These are phyloP conservation scores for Neuroterus valhalla DNA, from an alignment of 1,140 invertebrate species.

Conservation along the genomic window DNA sequence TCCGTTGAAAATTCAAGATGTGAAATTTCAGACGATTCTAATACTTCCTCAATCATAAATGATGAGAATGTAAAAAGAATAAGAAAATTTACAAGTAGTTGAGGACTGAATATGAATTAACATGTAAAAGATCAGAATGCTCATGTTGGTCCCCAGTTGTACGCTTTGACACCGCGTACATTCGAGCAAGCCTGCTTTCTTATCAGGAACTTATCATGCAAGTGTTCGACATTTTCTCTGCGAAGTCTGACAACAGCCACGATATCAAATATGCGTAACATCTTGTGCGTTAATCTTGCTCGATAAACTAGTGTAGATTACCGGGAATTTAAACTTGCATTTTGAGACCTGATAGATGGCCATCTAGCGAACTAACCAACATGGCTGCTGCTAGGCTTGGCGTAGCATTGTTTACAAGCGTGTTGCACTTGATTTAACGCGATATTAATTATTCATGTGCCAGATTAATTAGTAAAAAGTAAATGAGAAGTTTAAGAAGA, in stretches of 20 bases:
- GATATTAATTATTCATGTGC: too few species aligned
- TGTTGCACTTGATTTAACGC: too few species aligned
- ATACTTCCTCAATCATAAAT: background rate
- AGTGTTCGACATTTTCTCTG: background rate
- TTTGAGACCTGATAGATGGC: too few species aligned
- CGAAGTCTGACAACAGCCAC: background rate
- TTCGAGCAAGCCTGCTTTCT: background rate
- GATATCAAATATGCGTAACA: constrained; percentile 20
- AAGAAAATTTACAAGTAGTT: background rate
- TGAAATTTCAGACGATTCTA: too few species aligned
- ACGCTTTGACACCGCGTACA: background rate
- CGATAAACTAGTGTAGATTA: constrained; percentile 14
- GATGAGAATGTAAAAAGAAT: too few species aligned
- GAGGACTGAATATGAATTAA: background rate
- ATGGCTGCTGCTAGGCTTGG: too few species aligned
- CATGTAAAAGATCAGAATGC: background rate
- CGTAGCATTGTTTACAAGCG: too few species aligned
- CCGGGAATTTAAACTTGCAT: too few species aligned
- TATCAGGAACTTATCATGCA: background rate
- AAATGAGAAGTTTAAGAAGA: too few species aligned
- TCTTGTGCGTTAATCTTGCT: constrained; percentile 6
- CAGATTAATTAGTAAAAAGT: too few species aligned
- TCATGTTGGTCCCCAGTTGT: background rate
- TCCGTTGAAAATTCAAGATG: too few species aligned
- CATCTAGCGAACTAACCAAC: too few species aligned